Evolutionary conservation across 2,888 invertebrate genomes (phyloP).

Genomic region (Esperia sulphurella): DNA sequence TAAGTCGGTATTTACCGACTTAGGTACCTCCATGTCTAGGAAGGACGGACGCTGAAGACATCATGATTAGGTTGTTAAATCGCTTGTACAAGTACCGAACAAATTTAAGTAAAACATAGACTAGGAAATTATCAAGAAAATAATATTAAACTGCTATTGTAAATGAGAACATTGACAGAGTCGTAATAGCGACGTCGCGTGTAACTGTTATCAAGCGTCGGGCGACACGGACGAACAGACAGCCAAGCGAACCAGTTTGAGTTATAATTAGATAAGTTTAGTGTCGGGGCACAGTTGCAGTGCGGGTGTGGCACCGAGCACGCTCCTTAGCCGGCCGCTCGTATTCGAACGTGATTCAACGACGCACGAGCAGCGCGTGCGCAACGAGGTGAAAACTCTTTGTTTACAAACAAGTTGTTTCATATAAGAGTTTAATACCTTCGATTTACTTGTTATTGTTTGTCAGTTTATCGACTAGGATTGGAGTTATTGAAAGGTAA

Average conservation of each 20-base stretch:
- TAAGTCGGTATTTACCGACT: too few species aligned
- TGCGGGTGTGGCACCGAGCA: slow-evolving; percentile 17
- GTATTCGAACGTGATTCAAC: slow-evolving; percentile 11
- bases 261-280: slow-evolving; percentile 33
- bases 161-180: too few species aligned
- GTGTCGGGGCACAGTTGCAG: slow-evolving; percentile 19
- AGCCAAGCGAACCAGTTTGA: neutral
- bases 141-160: too few species aligned
- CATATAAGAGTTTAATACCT: slow-evolving; percentile 17
- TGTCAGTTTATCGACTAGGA: neutral
- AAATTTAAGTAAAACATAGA: too few species aligned
- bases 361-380: slow-evolving; percentile 19
- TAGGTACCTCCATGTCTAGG: too few species aligned
- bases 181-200: too few species aligned
- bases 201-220: neutral
- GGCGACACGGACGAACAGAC: neutral
- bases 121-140: too few species aligned
- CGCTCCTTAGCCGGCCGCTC: too few species aligned
- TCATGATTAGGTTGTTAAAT: too few species aligned
- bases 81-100: too few species aligned
- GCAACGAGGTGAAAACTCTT: slow-evolving; percentile 17
- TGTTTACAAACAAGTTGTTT: slow-evolving; percentile 40
- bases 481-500: neutral
- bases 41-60: too few species aligned
- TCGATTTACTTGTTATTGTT: slow-evolving; percentile 11